Base-by-base conservation (phyloP, 2,888 invertebrate genomes). In the Spodoptera picta region DNA sequence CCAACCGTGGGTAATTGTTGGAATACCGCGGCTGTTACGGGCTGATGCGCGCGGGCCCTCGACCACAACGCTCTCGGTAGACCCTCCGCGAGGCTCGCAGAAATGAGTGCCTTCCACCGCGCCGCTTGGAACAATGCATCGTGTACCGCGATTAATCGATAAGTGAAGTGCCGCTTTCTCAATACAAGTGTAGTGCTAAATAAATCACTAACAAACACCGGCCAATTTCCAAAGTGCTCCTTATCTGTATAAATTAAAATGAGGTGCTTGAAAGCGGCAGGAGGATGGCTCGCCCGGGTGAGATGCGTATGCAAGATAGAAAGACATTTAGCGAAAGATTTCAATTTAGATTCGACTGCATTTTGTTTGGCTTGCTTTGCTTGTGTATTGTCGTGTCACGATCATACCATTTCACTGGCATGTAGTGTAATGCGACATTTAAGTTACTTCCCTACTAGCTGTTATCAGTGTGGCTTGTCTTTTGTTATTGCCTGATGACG, bases 201-300 rank as follows among this genome's bases (percentile, higher is more conserved):
- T 88, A 88, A 87, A 89, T 87, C 87, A 81, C 77, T 83, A 83
- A 86, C 83, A 83, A 85, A 86, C 82, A 84, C 78, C 85, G 73
- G 75, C 74, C 78, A 74, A 81, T 83, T 83, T 78, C 78, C 83
- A 76, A 83, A 87, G 86, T 87, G 87, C 81, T 78, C 84, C 82
- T 84, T 88, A 86, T 85, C 82, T 78, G 80, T 83, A 83, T 84
- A 85, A 87, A 88, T 87, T 90, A 90, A 87, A 91, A 94, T 94
- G 94, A 92, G 93, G 92, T 94, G 94, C 83, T 92, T 94, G 88
- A 93, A 91, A 91, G 89, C 90, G 75, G 93, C 94, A 69, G 91
- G 94, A 90, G 94, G 92, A 91, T 94, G 94, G 94, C 89, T 94
- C 77, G 90, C 94, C 80, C 92, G 94, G 93, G 94, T 94, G 90